Conservation (phyloP, 1,140 invertebrate genomes). For the Aphelinus atriplicis region DNA sequence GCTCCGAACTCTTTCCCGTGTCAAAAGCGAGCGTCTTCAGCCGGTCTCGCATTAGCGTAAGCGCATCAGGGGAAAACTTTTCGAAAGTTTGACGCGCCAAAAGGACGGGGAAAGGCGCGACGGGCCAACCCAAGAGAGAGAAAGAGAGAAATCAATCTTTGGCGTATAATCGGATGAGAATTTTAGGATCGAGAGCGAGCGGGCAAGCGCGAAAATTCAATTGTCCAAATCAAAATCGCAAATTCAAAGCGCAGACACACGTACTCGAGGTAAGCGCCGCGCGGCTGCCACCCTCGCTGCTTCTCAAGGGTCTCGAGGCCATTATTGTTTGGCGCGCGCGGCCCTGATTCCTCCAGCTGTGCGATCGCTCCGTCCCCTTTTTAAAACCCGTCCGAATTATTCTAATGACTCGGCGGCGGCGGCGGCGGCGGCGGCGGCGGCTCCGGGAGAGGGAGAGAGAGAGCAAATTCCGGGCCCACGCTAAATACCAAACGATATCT, state of each 20-base stretch:
- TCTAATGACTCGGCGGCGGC: conserved; percentile 15
- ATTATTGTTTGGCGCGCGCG: conserved; percentile 1
- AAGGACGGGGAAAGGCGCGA: neutral
- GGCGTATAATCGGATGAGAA: conserved; percentile 48
- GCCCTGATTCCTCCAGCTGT: conserved; percentile 23
- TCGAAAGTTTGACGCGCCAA: neutral
- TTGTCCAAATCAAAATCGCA: conserved; percentile 51
- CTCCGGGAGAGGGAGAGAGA: neutral
- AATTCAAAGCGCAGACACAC: conserved; percentile 54
- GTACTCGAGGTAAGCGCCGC: conserved; percentile 3
- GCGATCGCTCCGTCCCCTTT: conserved; percentile 12
- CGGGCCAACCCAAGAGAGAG: neutral
- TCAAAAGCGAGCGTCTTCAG: neutral
- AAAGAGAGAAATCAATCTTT: conserved; percentile 43
- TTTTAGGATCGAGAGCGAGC: conserved; percentile 26
- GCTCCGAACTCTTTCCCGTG: neutral
- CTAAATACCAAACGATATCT: conserved; percentile 26
- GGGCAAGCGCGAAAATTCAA: conserved; percentile 30
- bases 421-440: neutral
- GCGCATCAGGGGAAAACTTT: neutral
- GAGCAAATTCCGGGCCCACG: neutral
- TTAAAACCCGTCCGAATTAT: conserved; percentile 21
- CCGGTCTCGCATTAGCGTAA: conserved; percentile 13
- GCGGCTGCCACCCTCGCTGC: neutral
- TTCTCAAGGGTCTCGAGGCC: conserved; percentile 22